Conservation (phyloP, 2,888 invertebrate genomes). For the Luperina testacea region DNA sequence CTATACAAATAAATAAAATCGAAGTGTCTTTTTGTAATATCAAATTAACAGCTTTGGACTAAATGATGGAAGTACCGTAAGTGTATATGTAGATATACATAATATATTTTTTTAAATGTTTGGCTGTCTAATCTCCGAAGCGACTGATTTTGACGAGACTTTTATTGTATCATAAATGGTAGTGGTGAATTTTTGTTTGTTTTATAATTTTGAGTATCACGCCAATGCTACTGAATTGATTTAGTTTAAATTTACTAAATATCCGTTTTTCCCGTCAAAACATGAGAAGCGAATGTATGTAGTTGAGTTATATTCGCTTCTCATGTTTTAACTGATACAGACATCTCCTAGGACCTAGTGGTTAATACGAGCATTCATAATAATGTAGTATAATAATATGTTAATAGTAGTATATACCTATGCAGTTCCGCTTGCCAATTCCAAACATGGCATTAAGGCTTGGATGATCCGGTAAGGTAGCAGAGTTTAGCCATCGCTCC, state of each 20-base stretch:
- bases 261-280: background rate
- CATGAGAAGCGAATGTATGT: background rate
- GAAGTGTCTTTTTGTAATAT: no score
- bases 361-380: background rate
- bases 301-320: no score
- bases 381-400: no score
- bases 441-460: slow-evolving; percentile 74
- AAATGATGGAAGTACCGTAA: no score
- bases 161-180: background rate
- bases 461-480: slow-evolving; percentile 69
- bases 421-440: slow-evolving; percentile 75
- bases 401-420: slow-evolving; percentile 64
- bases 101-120: no score
- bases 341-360: background rate
- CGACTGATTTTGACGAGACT: no score
- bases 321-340: background rate
- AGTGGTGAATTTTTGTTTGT: background rate
- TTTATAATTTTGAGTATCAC: background rate
- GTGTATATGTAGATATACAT: no score
- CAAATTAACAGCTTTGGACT: no score
- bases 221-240: background rate
- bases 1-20: no score
- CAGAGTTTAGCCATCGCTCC: slow-evolving; percentile 75
- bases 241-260: background rate
- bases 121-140: no score